Percentiles rank a stretch among this genome's conserved stretches.
Evolutionary conservation across 2,797 vertebrate species (phyloP).

Genomic region (Strix occidentalis): DNA sequence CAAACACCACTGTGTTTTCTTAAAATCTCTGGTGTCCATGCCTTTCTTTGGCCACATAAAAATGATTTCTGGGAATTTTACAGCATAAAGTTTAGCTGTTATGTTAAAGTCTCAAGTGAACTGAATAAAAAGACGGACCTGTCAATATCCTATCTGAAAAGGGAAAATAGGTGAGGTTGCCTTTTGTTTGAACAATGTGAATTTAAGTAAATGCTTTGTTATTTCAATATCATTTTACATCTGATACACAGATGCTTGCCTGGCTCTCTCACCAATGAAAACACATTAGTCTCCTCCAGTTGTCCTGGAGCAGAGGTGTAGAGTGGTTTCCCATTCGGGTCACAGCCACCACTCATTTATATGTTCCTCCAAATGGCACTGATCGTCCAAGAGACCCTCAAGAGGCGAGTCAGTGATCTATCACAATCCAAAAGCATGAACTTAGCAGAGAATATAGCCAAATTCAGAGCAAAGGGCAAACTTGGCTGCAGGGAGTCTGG

Average conservation of each 20-base stretch:
- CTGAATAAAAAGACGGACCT: neutral
- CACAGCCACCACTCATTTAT: neutral
- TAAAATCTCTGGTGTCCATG: constrained; percentile 71
- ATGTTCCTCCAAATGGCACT: neutral
- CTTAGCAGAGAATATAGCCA: neutral
- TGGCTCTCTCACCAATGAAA: neutral
- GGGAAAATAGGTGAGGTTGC: constrained; percentile 17
- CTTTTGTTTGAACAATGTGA: neutral
- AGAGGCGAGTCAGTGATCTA: neutral
- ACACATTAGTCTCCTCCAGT: neutral
- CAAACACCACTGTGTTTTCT: constrained; percentile 73
- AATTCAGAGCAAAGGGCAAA: neutral
- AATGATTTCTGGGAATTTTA: constrained; percentile 73
- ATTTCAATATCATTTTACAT: constrained; percentile 47
- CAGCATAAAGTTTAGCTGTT: constrained; percentile 33
- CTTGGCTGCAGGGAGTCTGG: neutral
- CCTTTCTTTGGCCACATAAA: constrained; percentile 72
- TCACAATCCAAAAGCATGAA: neutral
- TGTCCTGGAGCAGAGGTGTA: neutral
- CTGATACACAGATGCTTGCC: neutral
- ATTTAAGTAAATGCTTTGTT: constrained; percentile 37
- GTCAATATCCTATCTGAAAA: constrained; percentile 26
- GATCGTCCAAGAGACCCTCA: neutral
- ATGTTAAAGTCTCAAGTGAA: constrained; percentile 50
- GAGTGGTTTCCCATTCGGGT: neutral